phyloP scores from a whole-genome alignment of 2,113 vertebrate genomes.

The Platysternon megacephalum region DNA sequence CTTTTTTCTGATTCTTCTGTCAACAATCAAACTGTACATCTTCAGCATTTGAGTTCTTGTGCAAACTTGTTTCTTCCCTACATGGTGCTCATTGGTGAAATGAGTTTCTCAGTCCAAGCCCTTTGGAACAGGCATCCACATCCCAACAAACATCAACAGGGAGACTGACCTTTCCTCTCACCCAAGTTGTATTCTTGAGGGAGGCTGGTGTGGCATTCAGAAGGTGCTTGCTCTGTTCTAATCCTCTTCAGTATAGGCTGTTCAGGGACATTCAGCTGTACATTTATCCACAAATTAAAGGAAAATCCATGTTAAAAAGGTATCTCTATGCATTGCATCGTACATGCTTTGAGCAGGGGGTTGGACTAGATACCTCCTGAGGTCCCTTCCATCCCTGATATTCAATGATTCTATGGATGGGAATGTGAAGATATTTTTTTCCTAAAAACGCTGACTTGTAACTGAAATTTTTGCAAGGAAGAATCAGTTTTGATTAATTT shows the following conservation, averaged over 20 bases:
- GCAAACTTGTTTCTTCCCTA: not conserved
- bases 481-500: not conserved
- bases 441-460: not conserved
- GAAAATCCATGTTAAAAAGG: not conserved
- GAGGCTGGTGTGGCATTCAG: not conserved
- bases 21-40: not conserved
- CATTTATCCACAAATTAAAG: not conserved
- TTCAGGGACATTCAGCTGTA: not conserved
- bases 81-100: not conserved
- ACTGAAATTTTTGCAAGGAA: not conserved
- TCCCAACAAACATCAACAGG: accelerated
- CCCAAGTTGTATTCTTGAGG: not conserved
- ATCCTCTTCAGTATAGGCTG: not conserved
- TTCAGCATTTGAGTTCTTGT: accelerated
- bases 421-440: not conserved
- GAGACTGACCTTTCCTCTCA: not conserved
- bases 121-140: not conserved
- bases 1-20: not conserved
- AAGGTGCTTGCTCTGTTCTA: not conserved
- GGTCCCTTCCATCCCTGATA: too few relatives aligned
- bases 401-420: not conserved
- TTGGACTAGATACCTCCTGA: too few relatives aligned
- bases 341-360: not conserved
- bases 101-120: not conserved
- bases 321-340: accelerated